Evolutionary conservation across 2,888 invertebrate species (phyloP).

Genomic region (Idaea straminata): DNA sequence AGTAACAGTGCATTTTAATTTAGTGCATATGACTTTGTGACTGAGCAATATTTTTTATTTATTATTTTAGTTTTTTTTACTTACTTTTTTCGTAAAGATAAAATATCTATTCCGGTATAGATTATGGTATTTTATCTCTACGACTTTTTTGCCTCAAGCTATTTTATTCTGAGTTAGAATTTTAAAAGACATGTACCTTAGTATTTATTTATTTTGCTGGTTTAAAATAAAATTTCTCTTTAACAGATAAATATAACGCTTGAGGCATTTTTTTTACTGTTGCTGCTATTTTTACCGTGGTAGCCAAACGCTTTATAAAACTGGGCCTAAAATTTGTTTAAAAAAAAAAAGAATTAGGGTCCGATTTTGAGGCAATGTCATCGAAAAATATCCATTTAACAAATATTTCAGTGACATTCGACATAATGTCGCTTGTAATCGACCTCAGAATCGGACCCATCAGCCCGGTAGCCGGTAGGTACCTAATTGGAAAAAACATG

Average conservation of each 20-base stretch:
- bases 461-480: slow-evolving; percentile 5
- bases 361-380: not conserved
- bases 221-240: not conserved
- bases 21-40: slow-evolving; percentile 55
- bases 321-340: slow-evolving; percentile 17
- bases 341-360: not conserved
- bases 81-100: not conserved
- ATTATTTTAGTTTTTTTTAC: slow-evolving; percentile 19
- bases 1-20: slow-evolving; percentile 72
- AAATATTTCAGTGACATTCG: not conserved
- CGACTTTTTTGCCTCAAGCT: slow-evolving; percentile 11
- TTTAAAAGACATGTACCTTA: slow-evolving; percentile 14
- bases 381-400: not conserved
- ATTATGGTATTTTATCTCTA: slow-evolving; percentile 11
- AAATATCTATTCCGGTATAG: not conserved
- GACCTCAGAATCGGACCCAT: not conserved
- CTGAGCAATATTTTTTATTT: slow-evolving; percentile 40
- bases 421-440: not conserved
- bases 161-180: slow-evolving; percentile 3
- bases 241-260: slow-evolving; percentile 2
- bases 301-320: slow-evolving; percentile 4
- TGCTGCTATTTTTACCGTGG: slow-evolving; percentile 16
- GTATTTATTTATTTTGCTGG: slow-evolving; percentile 7
- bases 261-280: slow-evolving; percentile 11
- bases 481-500: slow-evolving; percentile 29